Base-by-base conservation (phyloP, 2,797 vertebrate genomes). In the Hypotaenidia philippensis region DNA sequence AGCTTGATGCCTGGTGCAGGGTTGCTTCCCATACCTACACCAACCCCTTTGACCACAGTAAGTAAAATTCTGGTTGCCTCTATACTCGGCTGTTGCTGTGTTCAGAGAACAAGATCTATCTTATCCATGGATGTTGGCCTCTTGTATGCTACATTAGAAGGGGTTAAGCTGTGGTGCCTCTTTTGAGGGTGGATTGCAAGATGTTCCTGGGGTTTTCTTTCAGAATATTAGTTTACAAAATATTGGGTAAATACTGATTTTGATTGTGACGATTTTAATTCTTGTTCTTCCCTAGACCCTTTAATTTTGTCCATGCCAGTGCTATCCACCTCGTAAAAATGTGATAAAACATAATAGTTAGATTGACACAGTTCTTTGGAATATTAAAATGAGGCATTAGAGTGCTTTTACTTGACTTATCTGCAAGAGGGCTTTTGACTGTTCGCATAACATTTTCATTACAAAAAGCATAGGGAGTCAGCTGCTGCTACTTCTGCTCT, bases 1-100 rank as follows among this genome's bases (percentile, higher is more conserved):
- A 99, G 97, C 93, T 96, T 99, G 98, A 99, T 99, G 96, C 98
- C 99, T 53, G 99, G 99, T 80, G 99, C 98, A 96, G 99, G 99
- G 56, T 97, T 99, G 95, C 98, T 99, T 88, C 99, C 99, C 36
- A 99, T 99, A 91, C 99, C 99, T 14, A 98, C 99, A 18, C 98
- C 99, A 52, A 95, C 98, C 12, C 98, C 99, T 4, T 97, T 99
- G 93, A 99, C 98, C 93, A 99, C 99, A 36, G 98, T 99, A 98
- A 99, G 99, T 98, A 65, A 26, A 64, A 29, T 74, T 78, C n/a
- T 60, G 4, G 3, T 74, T 94, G 82, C 11, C 4, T 45, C 22
- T 87, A 4, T 53, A 32, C 16, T 63, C 1, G 72, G 47, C 9
- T 6, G 70, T 68, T 81, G 61, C 27, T 66, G 6, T 34, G 23